These are phyloP conservation scores for Acleris literana DNA, from an alignment of 2,888 invertebrate genomes.

Conservation along the genomic window DNA sequence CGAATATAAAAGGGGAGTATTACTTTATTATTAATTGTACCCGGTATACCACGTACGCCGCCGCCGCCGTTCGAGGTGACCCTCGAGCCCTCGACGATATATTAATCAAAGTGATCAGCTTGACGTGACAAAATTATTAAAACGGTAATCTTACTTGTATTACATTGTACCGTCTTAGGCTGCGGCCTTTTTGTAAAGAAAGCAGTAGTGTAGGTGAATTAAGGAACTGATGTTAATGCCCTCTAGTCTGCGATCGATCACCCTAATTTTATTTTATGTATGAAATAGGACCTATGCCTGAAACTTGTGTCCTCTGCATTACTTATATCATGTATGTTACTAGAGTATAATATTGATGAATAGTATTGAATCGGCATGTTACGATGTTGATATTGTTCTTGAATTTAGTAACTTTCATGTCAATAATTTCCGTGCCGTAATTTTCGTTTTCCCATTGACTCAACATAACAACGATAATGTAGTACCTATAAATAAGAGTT, in stretches of 20 bases:
- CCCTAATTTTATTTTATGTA: slow-evolving; percentile 21
- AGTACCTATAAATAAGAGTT: too few relatives aligned
- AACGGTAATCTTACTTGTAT: slow-evolving; percentile 33
- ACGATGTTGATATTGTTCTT: neutral
- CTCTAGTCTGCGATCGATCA: slow-evolving; percentile 30
- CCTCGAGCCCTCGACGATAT: slow-evolving; percentile 57
- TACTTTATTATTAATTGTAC: slow-evolving; percentile 51
- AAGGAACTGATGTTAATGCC: slow-evolving; percentile 22
- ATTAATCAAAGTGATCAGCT: slow-evolving; percentile 55
- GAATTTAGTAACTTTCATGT: too few relatives aligned
- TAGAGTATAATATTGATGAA: neutral
- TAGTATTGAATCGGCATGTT: slow-evolving; percentile 1
- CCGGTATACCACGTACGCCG: slow-evolving; percentile 58
- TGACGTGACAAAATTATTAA: slow-evolving; percentile 61
- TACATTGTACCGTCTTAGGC: slow-evolving; percentile 17
- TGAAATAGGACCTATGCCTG: neutral
- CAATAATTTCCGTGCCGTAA: too few relatives aligned
- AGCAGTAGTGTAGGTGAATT: slow-evolving; percentile 1
- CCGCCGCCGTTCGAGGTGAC: slow-evolving; percentile 59
- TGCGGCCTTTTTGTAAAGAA: neutral
- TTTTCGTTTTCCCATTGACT: too few relatives aligned
- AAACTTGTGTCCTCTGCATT: neutral
- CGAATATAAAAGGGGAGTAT: slow-evolving; percentile 79
- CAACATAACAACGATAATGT: too few relatives aligned
- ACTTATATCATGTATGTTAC: neutral